A percentile compares a stretch with the other conserved stretches of the same genome.
Conservation (phyloP, 2,797 vertebrate species). For the Coendou prehensilis region DNA sequence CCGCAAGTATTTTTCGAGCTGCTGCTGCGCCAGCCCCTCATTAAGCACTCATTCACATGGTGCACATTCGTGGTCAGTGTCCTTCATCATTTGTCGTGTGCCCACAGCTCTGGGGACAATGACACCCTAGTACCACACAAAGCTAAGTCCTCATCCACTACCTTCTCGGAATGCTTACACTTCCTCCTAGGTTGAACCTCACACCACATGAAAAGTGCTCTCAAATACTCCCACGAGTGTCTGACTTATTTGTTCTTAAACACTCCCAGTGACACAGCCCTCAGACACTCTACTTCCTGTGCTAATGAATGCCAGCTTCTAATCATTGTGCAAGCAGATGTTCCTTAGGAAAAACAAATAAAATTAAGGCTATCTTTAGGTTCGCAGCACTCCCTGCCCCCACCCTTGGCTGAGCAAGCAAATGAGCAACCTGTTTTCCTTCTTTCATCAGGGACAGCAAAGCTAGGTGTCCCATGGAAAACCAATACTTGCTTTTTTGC, state of each 20-base stretch:
- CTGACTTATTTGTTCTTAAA: constrained; percentile 76
- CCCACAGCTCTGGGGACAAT: background rate
- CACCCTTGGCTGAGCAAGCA: constrained; percentile 54
- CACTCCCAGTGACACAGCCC: constrained; percentile 75
- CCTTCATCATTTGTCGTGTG: background rate
- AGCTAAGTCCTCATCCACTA: background rate
- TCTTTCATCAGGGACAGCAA: background rate
- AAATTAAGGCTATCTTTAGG: constrained; percentile 83
- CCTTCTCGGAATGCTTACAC: background rate
- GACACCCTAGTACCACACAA: background rate
- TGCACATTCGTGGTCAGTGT: background rate
- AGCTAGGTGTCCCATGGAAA: background rate
- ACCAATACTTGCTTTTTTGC: background rate
- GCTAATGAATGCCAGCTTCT: constrained; percentile 80
- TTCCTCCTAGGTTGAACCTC: constrained; percentile 50
- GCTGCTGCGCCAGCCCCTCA: constrained; percentile 21
- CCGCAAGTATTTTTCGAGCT: constrained; percentile 70
- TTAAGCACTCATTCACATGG: constrained; percentile 61
- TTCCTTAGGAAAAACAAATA: constrained; percentile 81
- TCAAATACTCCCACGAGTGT: constrained; percentile 73
- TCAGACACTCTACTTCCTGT: constrained; percentile 82
- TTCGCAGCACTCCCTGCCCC: constrained; percentile 75
- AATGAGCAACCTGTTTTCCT: constrained; percentile 21
- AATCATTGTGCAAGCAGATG: constrained; percentile 81
- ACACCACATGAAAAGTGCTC: constrained; percentile 68